Conservation (phyloP, 2,888 invertebrate genomes). For the Rhaphigaster nebulosa region DNA sequence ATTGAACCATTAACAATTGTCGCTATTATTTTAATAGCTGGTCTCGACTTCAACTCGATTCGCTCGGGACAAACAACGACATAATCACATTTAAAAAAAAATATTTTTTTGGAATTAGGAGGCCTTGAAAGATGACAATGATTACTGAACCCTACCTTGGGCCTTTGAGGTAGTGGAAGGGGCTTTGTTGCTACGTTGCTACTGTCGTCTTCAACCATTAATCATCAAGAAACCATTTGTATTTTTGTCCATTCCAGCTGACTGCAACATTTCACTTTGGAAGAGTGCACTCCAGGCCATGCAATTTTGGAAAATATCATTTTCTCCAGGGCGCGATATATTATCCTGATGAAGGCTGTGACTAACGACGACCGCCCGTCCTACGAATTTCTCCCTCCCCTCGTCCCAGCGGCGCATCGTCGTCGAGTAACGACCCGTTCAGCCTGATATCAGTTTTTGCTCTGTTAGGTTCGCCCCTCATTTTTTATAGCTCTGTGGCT, state of each 20-base stretch:
- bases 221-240: neutral
- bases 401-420: neutral
- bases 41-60: too few relatives aligned
- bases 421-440: conserved; percentile 3
- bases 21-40: too few relatives aligned
- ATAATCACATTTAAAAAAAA: too few relatives aligned
- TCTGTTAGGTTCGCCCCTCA: neutral
- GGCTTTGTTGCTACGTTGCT: neutral
- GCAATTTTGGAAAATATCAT: neutral
- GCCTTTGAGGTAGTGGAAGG: neutral
- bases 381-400: neutral
- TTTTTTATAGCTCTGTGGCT: neutral
- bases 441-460: neutral
- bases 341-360: neutral
- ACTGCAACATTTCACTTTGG: neutral
- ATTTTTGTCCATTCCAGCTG: conserved; percentile 12
- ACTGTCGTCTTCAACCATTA: neutral
- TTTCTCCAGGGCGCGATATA: neutral
- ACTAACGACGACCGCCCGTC: neutral
- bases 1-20: too few relatives aligned
- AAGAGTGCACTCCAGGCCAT: neutral
- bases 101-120: too few relatives aligned
- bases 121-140: neutral
- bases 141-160: neutral
- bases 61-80: too few relatives aligned